phyloP scores from a whole-genome alignment of 2,113 vertebrate genomes.

The Cyanoderma ruficeps region DNA sequence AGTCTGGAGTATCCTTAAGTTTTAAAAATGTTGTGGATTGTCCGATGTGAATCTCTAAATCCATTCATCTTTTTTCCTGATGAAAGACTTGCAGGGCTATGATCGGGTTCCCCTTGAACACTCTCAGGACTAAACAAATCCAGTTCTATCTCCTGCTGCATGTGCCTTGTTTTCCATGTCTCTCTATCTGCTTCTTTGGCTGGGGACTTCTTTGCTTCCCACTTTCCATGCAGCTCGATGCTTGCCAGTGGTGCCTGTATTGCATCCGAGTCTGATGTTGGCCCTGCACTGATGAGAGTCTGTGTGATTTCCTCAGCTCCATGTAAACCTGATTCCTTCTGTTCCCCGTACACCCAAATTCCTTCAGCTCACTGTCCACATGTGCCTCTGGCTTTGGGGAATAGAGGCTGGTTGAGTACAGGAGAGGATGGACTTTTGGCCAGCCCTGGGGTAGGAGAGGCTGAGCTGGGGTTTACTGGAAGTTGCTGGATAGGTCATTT shows the following conservation, averaged over 20 bases:
- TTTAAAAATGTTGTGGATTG: not conserved
- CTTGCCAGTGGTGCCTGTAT: not conserved
- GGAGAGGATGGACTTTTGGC: not conserved
- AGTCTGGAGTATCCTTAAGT: not conserved
- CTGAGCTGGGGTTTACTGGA: not conserved
- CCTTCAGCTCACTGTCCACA: not conserved
- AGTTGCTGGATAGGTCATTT: not conserved
- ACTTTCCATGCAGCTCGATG: fast-evolving
- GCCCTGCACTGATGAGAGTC: not conserved
- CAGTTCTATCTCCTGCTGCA: not conserved
- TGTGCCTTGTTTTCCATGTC: not conserved
- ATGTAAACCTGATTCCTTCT: not conserved
- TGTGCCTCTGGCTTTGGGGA: not conserved
- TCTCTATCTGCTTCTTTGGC: not conserved
- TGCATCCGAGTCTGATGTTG: fast-evolving
- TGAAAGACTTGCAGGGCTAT: not conserved
- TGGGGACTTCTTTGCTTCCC: not conserved
- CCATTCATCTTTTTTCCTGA: not conserved
- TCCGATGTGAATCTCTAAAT: not conserved
- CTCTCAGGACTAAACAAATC: not conserved
- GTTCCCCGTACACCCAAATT: fast-evolving
- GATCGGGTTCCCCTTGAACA: not conserved
- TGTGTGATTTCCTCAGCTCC: not conserved
- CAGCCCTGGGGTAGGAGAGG: not conserved
- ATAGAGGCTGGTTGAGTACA: not conserved